Percentiles rank a stretch among this genome's conserved stretches.
Evolutionary conservation across 2,888 invertebrate species (phyloP).

Genomic region (Eurois occulta): DNA sequence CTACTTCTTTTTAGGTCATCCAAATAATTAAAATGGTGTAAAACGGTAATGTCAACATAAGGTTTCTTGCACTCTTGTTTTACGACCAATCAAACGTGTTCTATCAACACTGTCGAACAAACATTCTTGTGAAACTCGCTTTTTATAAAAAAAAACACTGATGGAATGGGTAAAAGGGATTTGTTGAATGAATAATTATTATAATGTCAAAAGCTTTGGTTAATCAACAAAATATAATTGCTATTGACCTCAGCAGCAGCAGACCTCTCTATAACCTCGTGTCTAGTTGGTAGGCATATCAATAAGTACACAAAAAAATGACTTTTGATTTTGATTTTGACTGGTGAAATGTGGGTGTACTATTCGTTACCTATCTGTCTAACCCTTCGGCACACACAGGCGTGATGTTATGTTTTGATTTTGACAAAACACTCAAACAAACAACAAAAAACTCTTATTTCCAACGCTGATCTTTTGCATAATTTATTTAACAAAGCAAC

Average conservation of each 20-base stretch:
- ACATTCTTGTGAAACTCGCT: conserved; percentile 15
- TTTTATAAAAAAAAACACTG: conserved; percentile 19
- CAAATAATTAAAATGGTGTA: conserved; percentile 61
- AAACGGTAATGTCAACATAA: conserved; percentile 51
- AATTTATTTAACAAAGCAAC: conserved; percentile 50
- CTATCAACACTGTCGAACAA: conserved; percentile 1
- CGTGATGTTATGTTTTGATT: too few species aligned
- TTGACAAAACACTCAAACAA: too few species aligned
- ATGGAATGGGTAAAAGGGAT: neutral
- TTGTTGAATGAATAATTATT: conserved; percentile 17
- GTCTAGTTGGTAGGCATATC: neutral
- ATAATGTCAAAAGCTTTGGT: conserved; percentile 41
- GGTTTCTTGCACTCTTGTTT: conserved; percentile 34
- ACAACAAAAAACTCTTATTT: conserved; percentile 10
- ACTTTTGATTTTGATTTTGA: too few species aligned
- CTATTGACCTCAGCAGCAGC: too few species aligned
- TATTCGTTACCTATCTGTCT: too few species aligned
- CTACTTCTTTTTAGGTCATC: conserved; percentile 61
- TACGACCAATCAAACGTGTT: conserved; percentile 43
- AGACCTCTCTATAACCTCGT: neutral
- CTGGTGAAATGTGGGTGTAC: too few species aligned
- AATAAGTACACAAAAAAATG: neutral
- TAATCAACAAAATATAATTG: conserved; percentile 65
- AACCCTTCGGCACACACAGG: too few species aligned
- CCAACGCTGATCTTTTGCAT: conserved; percentile 8